Base-by-base conservation (phyloP, 2,888 invertebrate species). In the Eupithecia subfuscata region DNA sequence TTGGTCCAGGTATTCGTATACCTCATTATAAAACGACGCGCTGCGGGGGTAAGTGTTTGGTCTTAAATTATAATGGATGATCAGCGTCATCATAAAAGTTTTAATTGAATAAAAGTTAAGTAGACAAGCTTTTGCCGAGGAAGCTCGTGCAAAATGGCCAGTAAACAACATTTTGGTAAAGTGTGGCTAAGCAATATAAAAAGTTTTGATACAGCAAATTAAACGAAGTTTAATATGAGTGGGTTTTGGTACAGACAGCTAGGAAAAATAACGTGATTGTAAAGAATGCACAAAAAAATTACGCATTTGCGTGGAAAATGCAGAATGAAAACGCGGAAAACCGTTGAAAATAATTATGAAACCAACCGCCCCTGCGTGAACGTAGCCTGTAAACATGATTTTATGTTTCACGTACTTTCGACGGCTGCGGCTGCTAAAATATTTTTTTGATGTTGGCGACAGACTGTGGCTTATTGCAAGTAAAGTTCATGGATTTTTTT, bases 281-380 rank as follows among this genome's bases (percentile, higher is more conserved):
- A 77, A 69, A 73, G 43, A 80, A 80, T 80, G 78, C 80, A 81
- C 81, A 83, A 83, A 82, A 79, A 82, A 82, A 71, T 73, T 76
- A 80, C 79, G 81, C 72, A 78, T 84, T 79, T 81, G 72, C 37
- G 37, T 81, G 76, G 75, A 82, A 78, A 73, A 80, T 75, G 22
- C 67, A 76, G 75, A 82, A 80, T 81, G 76, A 83, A 80, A 83
- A 81, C 40, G 74, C 71, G 75, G 74, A 78, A 80, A 82, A 82
- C 67, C 75, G 75, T 68, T 73, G 48, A 79, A 79, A 81, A 81
- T 81, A 78, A 81, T 80, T 78, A 79, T 69, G 75, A 82, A 80
- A 77, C 78, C 69, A 72, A 75, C 68, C 68, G 68, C 16, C 69
- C 77, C 70, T 68, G 40, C 70, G 78, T 75, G 73, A 70, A 71